A percentile compares a stretch with the other conserved stretches of the same genome.
These are phyloP conservation scores for Drosophila nasuta DNA, from an alignment of 1,140 invertebrate species.

Conservation along the genomic window DNA sequence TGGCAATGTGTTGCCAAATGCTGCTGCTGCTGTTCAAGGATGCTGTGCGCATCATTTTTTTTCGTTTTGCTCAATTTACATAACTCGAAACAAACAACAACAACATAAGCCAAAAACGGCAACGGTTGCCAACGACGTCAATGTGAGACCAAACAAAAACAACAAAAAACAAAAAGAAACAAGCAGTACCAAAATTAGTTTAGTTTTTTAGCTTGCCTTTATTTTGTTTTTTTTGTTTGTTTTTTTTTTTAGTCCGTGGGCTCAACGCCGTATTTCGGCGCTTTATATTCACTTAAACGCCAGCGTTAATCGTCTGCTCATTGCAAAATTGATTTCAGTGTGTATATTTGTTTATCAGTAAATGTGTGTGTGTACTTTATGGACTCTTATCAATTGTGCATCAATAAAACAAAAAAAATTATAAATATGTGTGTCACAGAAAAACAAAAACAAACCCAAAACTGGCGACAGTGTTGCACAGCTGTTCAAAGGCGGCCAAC, in stretches of 20 bases:
- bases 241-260: slow-evolving; percentile 12
- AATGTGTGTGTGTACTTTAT: slow-evolving; percentile 26
- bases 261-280: slow-evolving; percentile 31
- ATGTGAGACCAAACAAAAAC: background rate
- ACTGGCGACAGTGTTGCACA: slow-evolving; percentile 40
- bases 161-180: slow-evolving; percentile 11
- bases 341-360: slow-evolving; percentile 23
- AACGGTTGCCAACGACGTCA: slow-evolving; percentile 51
- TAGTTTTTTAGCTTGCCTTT: slow-evolving; percentile 36
- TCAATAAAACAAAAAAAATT: slow-evolving; percentile 47
- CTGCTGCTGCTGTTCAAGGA: slow-evolving; percentile 18
- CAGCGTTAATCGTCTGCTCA: slow-evolving; percentile 22
- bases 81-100: slow-evolving; percentile 31
- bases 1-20: background rate
- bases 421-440: slow-evolving; percentile 25
- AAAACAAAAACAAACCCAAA: slow-evolving; percentile 48
- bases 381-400: slow-evolving; percentile 47
- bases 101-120: slow-evolving; percentile 13
- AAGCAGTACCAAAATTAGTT: slow-evolving; percentile 36
- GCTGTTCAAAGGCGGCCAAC: background rate
- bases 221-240: slow-evolving; percentile 18
- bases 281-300: slow-evolving; percentile 38
- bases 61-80: slow-evolving; percentile 42
- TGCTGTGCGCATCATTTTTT: slow-evolving; percentile 25
- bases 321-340: slow-evolving; percentile 40